phyloP scores from a whole-genome alignment of 2,888 invertebrate species.

The Fissipunctia ypsillon region DNA sequence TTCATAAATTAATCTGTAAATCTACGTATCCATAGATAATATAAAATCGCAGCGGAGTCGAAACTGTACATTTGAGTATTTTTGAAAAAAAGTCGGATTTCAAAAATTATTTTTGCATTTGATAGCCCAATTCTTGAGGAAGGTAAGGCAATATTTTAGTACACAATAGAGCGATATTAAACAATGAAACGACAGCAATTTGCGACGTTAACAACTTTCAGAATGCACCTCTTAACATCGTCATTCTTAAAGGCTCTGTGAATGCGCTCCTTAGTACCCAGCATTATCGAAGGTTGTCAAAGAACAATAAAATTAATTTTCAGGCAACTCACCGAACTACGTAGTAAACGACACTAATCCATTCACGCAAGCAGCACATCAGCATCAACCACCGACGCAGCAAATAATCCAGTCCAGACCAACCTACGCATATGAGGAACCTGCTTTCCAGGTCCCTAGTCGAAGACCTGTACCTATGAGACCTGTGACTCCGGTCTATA shows the following conservation, averaged over 20 bases:
- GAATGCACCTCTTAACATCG: background rate
- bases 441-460: background rate
- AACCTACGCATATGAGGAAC: slow-evolving; percentile 15
- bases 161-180: no score
- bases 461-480: slow-evolving; percentile 24
- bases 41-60: no score
- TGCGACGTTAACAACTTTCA: background rate
- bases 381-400: slow-evolving; percentile 35
- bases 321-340: slow-evolving; percentile 36
- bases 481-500: slow-evolving; percentile 21
- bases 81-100: no score
- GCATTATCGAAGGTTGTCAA: background rate
- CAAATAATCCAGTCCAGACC: slow-evolving; percentile 36
- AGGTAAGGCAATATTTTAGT: no score
- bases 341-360: slow-evolving; percentile 22
- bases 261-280: background rate
- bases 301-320: slow-evolving; percentile 5
- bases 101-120: no score
- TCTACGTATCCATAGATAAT: no score
- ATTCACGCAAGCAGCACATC: slow-evolving; percentile 11
- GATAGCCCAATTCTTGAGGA: no score
- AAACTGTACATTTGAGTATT: no score
- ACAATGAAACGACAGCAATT: no score
- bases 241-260: background rate
- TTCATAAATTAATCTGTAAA: no score